A percentile compares a stretch with the other conserved stretches of the same genome.
Evolutionary conservation across 2,888 invertebrate species (phyloP).

Genomic region (Emmelina monodactyla): DNA sequence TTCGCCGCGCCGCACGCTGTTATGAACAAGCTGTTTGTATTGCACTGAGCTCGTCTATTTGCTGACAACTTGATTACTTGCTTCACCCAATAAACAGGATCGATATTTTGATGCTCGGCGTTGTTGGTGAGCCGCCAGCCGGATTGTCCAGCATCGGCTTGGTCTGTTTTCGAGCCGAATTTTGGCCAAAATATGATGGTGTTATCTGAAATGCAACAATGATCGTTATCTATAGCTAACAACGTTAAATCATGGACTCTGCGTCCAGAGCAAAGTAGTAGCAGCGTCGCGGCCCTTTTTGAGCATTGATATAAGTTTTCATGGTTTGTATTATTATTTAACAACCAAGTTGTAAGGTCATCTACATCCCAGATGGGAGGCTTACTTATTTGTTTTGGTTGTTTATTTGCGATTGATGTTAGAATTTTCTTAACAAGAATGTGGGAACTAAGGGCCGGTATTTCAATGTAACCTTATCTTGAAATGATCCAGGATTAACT

Average conservation of each 20-base stretch:
- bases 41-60: background rate
- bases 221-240: background rate
- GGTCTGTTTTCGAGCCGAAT: constrained; percentile 16
- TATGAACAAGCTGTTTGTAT: background rate
- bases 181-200: constrained; percentile 12
- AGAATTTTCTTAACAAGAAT: constrained; percentile 15
- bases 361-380: constrained; percentile 16
- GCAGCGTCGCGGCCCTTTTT: constrained; percentile 1
- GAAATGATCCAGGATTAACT: too few species aligned
- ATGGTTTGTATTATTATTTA: constrained; percentile 1
- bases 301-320: constrained; percentile 5
- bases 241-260: constrained; percentile 15
- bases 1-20: background rate
- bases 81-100: constrained; percentile 6
- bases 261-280: constrained; percentile 12
- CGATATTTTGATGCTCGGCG: constrained; percentile 2
- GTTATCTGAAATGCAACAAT: constrained; percentile 4
- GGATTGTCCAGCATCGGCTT: constrained; percentile 11
- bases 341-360: constrained; percentile 1
- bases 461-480: too few species aligned
- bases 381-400: constrained; percentile 2
- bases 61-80: constrained; percentile 3
- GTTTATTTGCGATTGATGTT: constrained; percentile 10
- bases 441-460: too few species aligned
- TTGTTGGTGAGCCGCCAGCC: constrained; percentile 13